Conservation (phyloP, 2,113 vertebrate species). For the Brachyhypopomus gauderio region DNA sequence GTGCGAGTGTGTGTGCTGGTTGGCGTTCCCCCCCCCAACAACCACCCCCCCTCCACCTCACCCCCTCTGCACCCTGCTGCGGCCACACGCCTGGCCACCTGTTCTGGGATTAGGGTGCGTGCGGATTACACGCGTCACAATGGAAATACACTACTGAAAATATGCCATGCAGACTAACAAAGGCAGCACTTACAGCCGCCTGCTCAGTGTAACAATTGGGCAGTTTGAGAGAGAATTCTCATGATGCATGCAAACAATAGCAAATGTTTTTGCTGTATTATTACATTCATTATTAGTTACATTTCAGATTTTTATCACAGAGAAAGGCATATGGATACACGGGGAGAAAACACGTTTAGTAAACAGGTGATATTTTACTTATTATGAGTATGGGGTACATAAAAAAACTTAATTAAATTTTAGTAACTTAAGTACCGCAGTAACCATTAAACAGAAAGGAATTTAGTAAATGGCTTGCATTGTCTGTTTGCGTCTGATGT, state of each 20-base stretch:
- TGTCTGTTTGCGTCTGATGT: constrained; percentile 5
- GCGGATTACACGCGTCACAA: constrained; percentile 76
- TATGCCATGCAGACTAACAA: constrained; percentile 63
- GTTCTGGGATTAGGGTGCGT: constrained; percentile 75
- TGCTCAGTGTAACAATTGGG: background rate
- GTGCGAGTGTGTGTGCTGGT: constrained; percentile 4
- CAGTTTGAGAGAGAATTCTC: background rate
- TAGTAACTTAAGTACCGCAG: background rate
- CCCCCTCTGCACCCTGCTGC: constrained; percentile 60
- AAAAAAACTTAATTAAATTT: background rate
- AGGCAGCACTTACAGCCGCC: constrained; percentile 45
- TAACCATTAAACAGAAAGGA: background rate
- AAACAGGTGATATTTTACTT: background rate
- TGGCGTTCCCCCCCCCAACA: background rate
- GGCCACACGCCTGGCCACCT: constrained; percentile 76
- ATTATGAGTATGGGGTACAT: background rate
- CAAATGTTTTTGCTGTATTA: background rate
- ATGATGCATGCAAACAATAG: background rate
- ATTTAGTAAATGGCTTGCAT: background rate
- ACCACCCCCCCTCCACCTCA: constrained; percentile 51
- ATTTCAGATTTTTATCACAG: constrained; percentile 3
- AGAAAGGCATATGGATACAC: background rate
- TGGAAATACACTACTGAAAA: constrained; percentile 71
- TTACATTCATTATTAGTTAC: background rate
- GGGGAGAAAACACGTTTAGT: background rate